A percentile compares a stretch with the other conserved stretches of the same genome.
Conservation (phyloP, 2,113 vertebrate genomes). For the Sporophila hypoxantha region DNA sequence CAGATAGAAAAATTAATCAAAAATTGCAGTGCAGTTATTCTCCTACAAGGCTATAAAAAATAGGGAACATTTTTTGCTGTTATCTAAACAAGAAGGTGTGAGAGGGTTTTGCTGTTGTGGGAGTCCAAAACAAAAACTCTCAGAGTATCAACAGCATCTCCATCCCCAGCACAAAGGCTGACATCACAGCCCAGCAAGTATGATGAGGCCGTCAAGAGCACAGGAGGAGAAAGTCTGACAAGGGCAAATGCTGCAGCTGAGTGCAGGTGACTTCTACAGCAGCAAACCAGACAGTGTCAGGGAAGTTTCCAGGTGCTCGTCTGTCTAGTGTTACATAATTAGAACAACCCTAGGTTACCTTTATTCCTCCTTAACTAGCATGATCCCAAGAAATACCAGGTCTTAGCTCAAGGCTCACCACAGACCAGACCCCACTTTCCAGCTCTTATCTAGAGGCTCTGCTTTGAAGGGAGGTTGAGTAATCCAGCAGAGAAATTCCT, state of each 20-base stretch:
- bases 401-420: neutral
- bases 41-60: neutral
- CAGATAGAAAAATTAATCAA: neutral
- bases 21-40: neutral
- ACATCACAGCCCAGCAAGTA: neutral
- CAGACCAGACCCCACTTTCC: neutral
- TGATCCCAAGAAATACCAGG: neutral
- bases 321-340: fast-evolving
- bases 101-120: neutral
- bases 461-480: neutral
- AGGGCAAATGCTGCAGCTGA: neutral
- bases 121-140: neutral
- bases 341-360: neutral
- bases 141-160: neutral
- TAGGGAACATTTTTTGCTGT: neutral
- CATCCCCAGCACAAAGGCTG: neutral
- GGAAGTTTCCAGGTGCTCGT: neutral
- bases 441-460: neutral
- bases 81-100: neutral
- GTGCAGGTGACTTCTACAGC: neutral
- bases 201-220: fast-evolving
- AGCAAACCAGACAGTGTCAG: neutral
- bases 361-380: neutral
- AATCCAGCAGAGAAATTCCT: neutral
- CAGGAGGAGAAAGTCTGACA: neutral